These are phyloP conservation scores for Lydus trimaculatus DNA, from an alignment of 2,888 invertebrate genomes.

Conservation along the genomic window DNA sequence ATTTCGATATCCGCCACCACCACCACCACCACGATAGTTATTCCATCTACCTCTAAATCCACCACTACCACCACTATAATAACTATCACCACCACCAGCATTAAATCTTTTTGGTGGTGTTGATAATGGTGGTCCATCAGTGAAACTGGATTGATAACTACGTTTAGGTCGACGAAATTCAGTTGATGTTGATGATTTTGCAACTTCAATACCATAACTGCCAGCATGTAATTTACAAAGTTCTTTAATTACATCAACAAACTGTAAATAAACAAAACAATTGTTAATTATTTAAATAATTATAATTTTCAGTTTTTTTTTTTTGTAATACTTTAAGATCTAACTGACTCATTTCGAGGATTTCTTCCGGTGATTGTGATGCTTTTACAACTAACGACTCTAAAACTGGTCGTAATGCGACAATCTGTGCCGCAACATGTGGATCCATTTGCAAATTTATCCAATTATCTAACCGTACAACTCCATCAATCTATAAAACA, in stretches of 20 bases:
- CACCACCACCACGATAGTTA: conserved; percentile 38
- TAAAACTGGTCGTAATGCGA: conserved; percentile 86
- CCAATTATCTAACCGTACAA: conserved; percentile 92
- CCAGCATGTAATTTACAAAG: conserved; percentile 82
- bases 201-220: conserved; percentile 71
- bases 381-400: conserved; percentile 85
- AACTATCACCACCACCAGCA: conserved; percentile 42
- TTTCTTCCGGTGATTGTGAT: conserved; percentile 80
- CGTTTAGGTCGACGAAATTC: conserved; percentile 64
- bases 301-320: not conserved
- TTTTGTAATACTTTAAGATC: conserved; percentile 68
- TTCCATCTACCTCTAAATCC: conserved; percentile 41
- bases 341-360: conserved; percentile 68
- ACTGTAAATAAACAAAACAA: conserved; percentile 54
- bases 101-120: conserved; percentile 60
- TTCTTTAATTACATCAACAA: conserved; percentile 74
- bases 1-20: conserved; percentile 35
- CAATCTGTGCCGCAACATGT: conserved; percentile 78
- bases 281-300: not conserved
- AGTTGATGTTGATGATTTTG: conserved; percentile 63
- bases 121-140: conserved; percentile 48
- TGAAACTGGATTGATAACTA: conserved; percentile 56
- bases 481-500: conserved; percentile 66
- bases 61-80: conserved; percentile 38
- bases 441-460: conserved; percentile 88